A percentile compares a stretch with the other conserved stretches of the same genome.
phyloP scores from a whole-genome alignment of 2,113 vertebrate species.

The Vidua macroura region DNA sequence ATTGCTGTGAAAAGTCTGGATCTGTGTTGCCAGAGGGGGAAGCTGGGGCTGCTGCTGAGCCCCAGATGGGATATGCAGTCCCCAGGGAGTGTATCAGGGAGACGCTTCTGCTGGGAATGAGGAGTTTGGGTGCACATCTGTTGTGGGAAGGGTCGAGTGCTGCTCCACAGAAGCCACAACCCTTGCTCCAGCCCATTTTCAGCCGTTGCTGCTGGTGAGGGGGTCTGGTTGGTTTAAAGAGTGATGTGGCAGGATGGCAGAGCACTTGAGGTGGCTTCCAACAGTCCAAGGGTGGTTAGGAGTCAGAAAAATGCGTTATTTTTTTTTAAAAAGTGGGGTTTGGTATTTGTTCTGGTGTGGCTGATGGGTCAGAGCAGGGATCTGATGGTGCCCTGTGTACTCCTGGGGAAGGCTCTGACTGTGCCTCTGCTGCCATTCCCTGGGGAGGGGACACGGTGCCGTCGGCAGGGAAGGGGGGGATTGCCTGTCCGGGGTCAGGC shows the following conservation, averaged over 20 bases:
- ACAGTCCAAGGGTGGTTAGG: not conserved
- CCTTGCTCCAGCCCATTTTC: constrained; percentile 3
- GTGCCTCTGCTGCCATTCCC: not conserved
- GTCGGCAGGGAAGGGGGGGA: accelerated
- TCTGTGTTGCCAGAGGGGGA: constrained; percentile 42
- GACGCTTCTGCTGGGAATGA: not conserved
- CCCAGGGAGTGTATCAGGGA: not conserved
- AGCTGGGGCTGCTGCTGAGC: constrained; percentile 24
- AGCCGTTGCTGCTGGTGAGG: not conserved
- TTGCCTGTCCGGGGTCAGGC: accelerated
- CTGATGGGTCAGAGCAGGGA: not conserved
- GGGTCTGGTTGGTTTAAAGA: constrained; percentile 29
- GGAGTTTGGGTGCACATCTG: not conserved
- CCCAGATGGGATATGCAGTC: not conserved
- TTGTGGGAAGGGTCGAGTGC: constrained; percentile 6
- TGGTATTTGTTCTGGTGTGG: constrained; percentile 3
- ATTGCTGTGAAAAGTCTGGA: constrained; percentile 5
- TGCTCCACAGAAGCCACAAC: not conserved
- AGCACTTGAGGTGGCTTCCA: not conserved
- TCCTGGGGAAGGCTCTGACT: accelerated
- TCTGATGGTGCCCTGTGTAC: not conserved
- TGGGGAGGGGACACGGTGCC: not conserved
- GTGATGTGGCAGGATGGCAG: constrained; percentile 23
- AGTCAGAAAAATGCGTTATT: not conserved
- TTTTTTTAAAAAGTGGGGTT: not conserved